Evolutionary conservation across 2,888 invertebrate species (phyloP).

Genomic region (Heliconius sara): DNA sequence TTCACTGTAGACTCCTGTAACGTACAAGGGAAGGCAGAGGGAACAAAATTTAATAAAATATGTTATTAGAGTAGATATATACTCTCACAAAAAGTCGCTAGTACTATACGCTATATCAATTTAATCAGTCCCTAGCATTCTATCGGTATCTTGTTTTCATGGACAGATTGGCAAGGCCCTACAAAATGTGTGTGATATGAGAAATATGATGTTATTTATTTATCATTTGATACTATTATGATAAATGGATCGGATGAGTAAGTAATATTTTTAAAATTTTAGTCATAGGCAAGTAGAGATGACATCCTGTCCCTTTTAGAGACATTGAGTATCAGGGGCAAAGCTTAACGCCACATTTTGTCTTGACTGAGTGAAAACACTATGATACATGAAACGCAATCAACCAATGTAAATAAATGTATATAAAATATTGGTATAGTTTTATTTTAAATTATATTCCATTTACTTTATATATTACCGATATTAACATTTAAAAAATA

Average conservation of each 20-base stretch:
- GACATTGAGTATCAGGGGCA: neutral
- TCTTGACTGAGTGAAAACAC: too few species aligned
- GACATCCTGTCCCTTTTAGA: neutral
- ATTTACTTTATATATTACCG: too few species aligned
- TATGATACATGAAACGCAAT: too few species aligned
- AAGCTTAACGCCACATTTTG: too few species aligned
- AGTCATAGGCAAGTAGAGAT: neutral
- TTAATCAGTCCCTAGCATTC: slow-evolving; percentile 7
- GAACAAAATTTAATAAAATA: neutral
- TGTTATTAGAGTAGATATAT: neutral
- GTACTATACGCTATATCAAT: neutral
- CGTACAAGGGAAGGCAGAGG: too few species aligned
- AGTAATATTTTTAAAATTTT: neutral
- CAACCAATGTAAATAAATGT: too few species aligned
- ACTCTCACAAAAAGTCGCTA: neutral
- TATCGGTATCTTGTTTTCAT: slow-evolving; percentile 33
- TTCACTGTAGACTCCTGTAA: too few species aligned
- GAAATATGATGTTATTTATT: slow-evolving; percentile 7
- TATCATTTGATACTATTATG: slow-evolving; percentile 11
- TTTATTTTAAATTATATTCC: too few species aligned
- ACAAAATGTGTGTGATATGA: neutral
- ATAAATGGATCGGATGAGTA: slow-evolving; percentile 10
- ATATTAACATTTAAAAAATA: too few species aligned
- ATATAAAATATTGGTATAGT: too few species aligned
- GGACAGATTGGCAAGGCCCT: slow-evolving; percentile 32